Percentiles rank a stretch among this genome's conserved stretches.
Evolutionary conservation across 2,797 vertebrate species (phyloP).

Genomic region (Pipistrellus kuhlii): DNA sequence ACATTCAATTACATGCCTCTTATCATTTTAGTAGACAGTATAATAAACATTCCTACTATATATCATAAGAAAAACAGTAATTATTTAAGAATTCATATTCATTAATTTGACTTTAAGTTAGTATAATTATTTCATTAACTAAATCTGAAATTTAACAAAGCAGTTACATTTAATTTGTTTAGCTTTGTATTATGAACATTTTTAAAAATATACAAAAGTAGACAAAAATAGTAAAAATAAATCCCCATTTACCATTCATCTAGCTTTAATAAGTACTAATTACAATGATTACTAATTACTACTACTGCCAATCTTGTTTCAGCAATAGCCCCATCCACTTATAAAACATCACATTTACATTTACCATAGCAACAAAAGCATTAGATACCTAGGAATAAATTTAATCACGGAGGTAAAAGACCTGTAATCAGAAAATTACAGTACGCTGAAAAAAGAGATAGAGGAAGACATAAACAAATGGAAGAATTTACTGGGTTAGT

Average conservation of each 20-base stretch:
- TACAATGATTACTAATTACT: neutral
- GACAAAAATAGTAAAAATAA: conserved; percentile 57
- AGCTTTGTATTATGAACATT: neutral
- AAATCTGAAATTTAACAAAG: conserved; percentile 37
- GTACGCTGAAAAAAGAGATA: no score
- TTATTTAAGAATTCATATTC: conserved; percentile 6
- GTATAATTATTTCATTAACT: conserved; percentile 40
- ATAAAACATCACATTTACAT: conserved; percentile 47
- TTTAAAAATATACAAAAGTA: neutral
- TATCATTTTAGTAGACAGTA: neutral
- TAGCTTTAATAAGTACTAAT: conserved; percentile 30
- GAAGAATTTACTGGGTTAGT: no score
- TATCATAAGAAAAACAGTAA: conserved; percentile 50
- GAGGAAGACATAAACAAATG: no score
- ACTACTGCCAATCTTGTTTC: neutral
- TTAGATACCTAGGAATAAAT: no score
- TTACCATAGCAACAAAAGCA: neutral
- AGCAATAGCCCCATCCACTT: neutral
- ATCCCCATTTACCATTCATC: neutral
- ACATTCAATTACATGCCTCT: conserved; percentile 17
- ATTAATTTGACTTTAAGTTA: conserved; percentile 46
- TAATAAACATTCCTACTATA: conserved; percentile 34
- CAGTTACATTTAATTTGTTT: neutral
- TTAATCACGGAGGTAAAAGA: no score
- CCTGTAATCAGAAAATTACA: no score